Evolutionary conservation across 37 sponge, comb jelly and placozoan species (phyloP).

Genomic region (Bolinopsis microptera): DNA sequence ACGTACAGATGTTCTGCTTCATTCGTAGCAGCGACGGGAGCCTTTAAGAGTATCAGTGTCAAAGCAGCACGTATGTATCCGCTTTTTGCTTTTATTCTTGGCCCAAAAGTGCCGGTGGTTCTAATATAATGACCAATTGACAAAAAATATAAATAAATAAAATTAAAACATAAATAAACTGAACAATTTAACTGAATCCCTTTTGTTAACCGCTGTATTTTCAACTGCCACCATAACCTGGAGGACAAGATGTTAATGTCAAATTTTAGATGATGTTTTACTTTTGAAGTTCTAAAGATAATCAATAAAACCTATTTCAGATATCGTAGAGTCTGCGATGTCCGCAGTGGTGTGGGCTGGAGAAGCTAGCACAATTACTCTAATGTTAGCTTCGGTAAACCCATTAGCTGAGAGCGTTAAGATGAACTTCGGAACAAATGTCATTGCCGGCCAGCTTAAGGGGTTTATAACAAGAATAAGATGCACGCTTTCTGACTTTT

Average conservation of each 20-base stretch:
- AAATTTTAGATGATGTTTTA: too few species aligned
- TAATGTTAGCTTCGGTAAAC: background rate
- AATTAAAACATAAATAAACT: too few species aligned
- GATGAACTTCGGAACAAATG: background rate
- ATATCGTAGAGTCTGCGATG: background rate
- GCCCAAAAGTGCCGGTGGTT: too few species aligned
- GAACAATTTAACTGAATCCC: too few species aligned
- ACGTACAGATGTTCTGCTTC: conserved; percentile 8
- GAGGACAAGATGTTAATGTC: too few species aligned
- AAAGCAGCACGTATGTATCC: background rate
- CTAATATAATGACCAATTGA: too few species aligned
- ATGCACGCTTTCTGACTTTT: too few species aligned
- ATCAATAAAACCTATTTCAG: too few species aligned
- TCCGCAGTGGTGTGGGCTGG: background rate
- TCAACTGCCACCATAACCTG: too few species aligned
- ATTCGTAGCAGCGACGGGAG: background rate
- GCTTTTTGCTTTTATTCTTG: background rate
- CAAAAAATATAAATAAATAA: too few species aligned
- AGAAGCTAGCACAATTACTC: background rate
- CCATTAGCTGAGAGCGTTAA: background rate
- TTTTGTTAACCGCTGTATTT: too few species aligned
- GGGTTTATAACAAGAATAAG: background rate
- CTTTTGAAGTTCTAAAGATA: too few species aligned
- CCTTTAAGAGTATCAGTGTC: background rate
- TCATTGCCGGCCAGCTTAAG: background rate